Percentiles rank a stretch among this genome's conserved stretches.
phyloP scores from a whole-genome alignment of 2,797 vertebrate genomes.

The Anguilla marmorata region DNA sequence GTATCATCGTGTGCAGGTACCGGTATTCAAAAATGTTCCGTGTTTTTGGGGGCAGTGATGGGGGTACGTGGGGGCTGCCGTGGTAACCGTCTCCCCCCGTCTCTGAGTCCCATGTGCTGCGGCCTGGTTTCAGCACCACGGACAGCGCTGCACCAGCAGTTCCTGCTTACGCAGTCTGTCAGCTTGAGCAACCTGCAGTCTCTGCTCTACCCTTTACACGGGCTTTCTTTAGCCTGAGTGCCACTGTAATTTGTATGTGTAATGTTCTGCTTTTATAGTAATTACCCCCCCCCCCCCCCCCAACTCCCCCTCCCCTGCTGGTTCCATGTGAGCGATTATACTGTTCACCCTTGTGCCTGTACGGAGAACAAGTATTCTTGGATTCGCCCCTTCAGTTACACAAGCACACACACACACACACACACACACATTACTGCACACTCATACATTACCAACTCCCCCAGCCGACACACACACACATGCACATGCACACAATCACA shows the following conservation, averaged over 20 bases:
- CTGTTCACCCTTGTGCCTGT: slow-evolving; percentile 9
- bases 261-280: slow-evolving; percentile 60
- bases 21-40: not conserved
- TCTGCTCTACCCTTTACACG: slow-evolving; percentile 25
- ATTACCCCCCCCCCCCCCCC: slow-evolving; percentile 44
- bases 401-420: not conserved
- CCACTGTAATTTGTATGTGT: slow-evolving; percentile 51
- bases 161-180: not conserved
- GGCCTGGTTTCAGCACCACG: slow-evolving; percentile 11
- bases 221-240: slow-evolving; percentile 39
- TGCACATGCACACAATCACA: not conserved
- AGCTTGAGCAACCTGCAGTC: slow-evolving; percentile 22
- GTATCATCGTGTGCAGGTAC: not conserved
- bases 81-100: not conserved
- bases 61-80: not conserved
- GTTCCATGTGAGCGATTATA: slow-evolving; percentile 9
- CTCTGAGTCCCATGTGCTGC: not conserved
- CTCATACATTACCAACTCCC: too few relatives aligned
- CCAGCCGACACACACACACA: too few relatives aligned
- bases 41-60: not conserved
- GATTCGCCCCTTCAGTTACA: not conserved
- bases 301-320: not conserved
- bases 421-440: not conserved
- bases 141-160: not conserved
- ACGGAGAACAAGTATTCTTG: not conserved